Base-by-base conservation (phyloP, 2,888 invertebrate genomes). In the Plutella xylostella region DNA sequence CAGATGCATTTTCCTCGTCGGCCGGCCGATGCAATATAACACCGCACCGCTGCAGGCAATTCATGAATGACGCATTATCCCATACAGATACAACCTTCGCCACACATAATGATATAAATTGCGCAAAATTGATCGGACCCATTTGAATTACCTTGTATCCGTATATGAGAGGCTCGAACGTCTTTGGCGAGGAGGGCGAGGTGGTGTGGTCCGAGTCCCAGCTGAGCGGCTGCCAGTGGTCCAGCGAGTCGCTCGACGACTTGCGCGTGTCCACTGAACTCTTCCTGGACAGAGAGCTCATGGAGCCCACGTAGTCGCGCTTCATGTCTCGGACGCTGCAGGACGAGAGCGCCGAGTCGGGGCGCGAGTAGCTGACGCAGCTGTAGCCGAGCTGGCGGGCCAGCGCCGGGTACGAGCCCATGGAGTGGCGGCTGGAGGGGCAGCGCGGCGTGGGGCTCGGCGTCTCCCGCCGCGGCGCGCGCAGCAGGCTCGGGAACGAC, bases 211-310 rank as follows among this genome's bases (percentile, higher is more conserved):
- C 87, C 1, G 87, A 82, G 56, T 91, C 91, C 90, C 90, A 91
- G 40, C 88, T 88, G 56, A 87, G 87, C 46, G 37, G 19, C 51
- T 90, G 86, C 75, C 89, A 87, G 40, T 86, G 85, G 59, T 92
- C 91, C 68, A 92, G 65, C 1, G 92, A 92, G 67, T 92, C 92
- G 30, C 89, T 88, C 0, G 92, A 92, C 45, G 82, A 83, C 50
- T 82, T 83, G 55, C 77, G 79, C 46, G 80, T 79, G 48, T 80
- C 82, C 21, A 79, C 77, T 1, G 80, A 82, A 57, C 75, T 82
- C 57, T 89, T 85, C 55, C 87, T 80, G 20, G 77, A 72, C 14
- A 84, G 53, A 0, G 78, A 76, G 53, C 68, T 73, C 38, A 67
- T 72, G 1, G 80, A 82, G 5, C 82, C 77, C 30, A 86, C 85